Conservation (phyloP, 2,113 vertebrate genomes). For the Chloebia gouldiae region DNA sequence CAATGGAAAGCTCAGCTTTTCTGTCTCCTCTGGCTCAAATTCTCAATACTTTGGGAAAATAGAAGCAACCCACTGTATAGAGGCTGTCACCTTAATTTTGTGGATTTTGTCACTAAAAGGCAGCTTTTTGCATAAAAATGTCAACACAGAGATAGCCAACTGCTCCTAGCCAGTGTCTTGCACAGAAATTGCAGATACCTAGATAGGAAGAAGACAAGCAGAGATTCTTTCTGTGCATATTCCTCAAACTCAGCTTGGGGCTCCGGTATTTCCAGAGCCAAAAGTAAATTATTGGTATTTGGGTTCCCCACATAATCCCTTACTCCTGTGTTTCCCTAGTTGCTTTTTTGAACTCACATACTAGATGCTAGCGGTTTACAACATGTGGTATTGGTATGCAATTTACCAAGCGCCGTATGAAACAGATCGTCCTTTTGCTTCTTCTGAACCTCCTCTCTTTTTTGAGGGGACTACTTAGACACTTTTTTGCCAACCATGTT, state of each 20-base stretch:
- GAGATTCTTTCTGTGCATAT: not conserved
- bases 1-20: not conserved
- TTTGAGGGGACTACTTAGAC: not conserved
- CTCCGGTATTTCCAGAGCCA: not conserved
- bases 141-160: not conserved
- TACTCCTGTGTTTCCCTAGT: accelerated
- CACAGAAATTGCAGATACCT: not conserved
- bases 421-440: not conserved
- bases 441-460: not conserved
- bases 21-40: not conserved
- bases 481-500: not conserved
- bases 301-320: not conserved
- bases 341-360: accelerated
- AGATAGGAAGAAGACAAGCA: not conserved
- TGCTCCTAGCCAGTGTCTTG: not conserved
- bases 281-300: not conserved
- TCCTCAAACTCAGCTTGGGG: not conserved
- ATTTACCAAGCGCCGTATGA: not conserved
- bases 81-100: not conserved
- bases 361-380: not conserved
- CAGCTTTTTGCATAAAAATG: not conserved
- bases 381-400: not conserved
- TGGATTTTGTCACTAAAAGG: not conserved
- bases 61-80: not conserved
- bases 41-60: not conserved